Base-by-base conservation (phyloP, 2,797 vertebrate genomes). In the Nyctibius grandis region DNA sequence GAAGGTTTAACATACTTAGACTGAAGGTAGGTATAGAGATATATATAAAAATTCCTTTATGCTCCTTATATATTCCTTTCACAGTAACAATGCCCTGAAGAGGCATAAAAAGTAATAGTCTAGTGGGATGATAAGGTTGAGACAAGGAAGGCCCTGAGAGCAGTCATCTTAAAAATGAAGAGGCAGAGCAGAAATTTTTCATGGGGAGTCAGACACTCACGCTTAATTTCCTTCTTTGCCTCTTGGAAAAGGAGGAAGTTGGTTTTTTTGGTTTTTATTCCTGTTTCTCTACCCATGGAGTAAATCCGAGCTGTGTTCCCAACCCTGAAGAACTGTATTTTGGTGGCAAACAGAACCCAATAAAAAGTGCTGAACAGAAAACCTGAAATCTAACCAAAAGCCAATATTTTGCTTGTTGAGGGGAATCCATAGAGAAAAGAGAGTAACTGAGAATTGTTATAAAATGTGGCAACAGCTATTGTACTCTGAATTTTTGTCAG, bases 321-420 rank as follows among this genome's bases (percentile, higher is more conserved):
- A 54, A 0, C 1, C 12, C n/a, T 1, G 1, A 70, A 65, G 13
- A 68, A 29, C 6, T 33, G 2, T 17, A 34, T n/a, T 75, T 68
- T 86, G 23, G 14, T 70, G 25, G 33, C n/a, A 89, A 61, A 54
- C 4, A 60, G 9, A 85, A 67, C 6, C 5, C 36, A 23, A 8
- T 31, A 40, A 83, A 54, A 80, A 65, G 13, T 22, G 21, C 15
- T 16, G 29, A 69, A 44, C 2, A n/a, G 11, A 50, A 33, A 59
- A 47, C 15, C 28, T 61, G 47, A 56, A 77, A 89, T 22, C 28
- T 15, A 69, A 2, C 18, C 34, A 65, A 70, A 88, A 64, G 5
- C 6, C n/a, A 69, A 2, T 36, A 5, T 60, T 79, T 59, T 23
- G 2, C 13, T 33, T 60, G 17, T 34, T n/a, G 36, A 74, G 15